Conservation (phyloP, 2,888 invertebrate species). For the Phlogophora meticulosa region DNA sequence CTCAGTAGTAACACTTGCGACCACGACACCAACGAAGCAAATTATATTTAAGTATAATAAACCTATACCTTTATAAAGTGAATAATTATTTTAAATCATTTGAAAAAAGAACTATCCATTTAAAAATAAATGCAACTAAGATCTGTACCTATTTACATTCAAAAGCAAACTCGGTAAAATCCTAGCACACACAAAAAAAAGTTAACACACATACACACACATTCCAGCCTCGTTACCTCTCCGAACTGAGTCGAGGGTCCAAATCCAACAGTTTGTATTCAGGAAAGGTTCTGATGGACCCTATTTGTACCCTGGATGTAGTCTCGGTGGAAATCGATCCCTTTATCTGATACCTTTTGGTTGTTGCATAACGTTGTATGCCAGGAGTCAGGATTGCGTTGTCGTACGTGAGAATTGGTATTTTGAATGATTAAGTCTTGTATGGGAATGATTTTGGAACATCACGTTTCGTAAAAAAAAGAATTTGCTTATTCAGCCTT, state of each 20-base stretch:
- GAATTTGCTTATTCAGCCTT: no score
- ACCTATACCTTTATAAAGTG: neutral
- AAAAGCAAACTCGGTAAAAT: conserved; percentile 18
- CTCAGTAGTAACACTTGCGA: no score
- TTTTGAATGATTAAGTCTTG: neutral
- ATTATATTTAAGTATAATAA: no score
- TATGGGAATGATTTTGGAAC: neutral
- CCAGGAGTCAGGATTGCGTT: conserved; percentile 36
- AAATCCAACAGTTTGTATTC: conserved; percentile 77
- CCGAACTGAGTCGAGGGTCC: conserved; percentile 48
- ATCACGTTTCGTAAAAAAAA: no score
- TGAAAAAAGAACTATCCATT: neutral
- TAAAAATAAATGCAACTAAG: no score
- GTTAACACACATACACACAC: conserved; percentile 51
- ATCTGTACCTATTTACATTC: no score
- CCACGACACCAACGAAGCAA: no score
- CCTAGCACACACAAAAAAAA: conserved; percentile 24
- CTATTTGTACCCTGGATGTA: conserved; percentile 74
- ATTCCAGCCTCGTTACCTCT: conserved; percentile 68
- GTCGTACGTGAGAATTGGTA: neutral
- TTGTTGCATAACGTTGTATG: conserved; percentile 61
- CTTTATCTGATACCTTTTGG: conserved; percentile 64
- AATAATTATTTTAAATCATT: neutral
- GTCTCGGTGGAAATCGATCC: conserved; percentile 67
- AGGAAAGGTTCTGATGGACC: conserved; percentile 62